Evolutionary conservation across 2,113 vertebrate species (phyloP).

Genomic region (Paralichthys olivaceus): DNA sequence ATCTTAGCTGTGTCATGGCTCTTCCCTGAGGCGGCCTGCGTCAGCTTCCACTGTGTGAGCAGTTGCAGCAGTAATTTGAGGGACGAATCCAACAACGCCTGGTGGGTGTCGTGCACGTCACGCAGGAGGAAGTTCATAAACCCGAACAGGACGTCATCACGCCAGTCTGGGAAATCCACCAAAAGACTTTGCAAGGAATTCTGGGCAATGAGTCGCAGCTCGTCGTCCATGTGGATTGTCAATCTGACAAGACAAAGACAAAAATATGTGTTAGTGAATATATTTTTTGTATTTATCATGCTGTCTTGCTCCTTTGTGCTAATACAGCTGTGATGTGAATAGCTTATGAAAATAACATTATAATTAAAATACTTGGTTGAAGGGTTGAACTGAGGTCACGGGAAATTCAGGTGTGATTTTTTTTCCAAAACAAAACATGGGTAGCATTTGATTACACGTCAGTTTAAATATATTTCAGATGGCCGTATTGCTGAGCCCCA

Average conservation of each 20-base stretch:
- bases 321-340: neutral
- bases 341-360: neutral
- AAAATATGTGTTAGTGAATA: neutral
- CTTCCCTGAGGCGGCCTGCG: slow-evolving; percentile 87
- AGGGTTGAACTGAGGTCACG: too few species aligned
- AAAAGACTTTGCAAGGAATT: slow-evolving; percentile 96
- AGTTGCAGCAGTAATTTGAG: slow-evolving; percentile 93
- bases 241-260: slow-evolving; percentile 78
- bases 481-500: neutral
- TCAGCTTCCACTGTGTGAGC: slow-evolving; percentile 95
- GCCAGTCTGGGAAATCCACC: slow-evolving; percentile 95
- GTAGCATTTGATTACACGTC: neutral
- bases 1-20: slow-evolving; percentile 82
- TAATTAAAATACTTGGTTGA: too few species aligned
- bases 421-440: neutral
- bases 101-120: slow-evolving; percentile 94
- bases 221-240: slow-evolving; percentile 98
- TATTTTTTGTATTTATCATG: neutral
- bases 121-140: slow-evolving; percentile 94
- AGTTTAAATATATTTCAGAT: too few species aligned
- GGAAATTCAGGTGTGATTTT: neutral
- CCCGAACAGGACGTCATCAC: slow-evolving; percentile 95
- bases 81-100: slow-evolving; percentile 91
- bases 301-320: neutral
- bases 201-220: slow-evolving; percentile 95